phyloP scores from a whole-genome alignment of 2,797 vertebrate genomes.

The Sebastes matsubarae region DNA sequence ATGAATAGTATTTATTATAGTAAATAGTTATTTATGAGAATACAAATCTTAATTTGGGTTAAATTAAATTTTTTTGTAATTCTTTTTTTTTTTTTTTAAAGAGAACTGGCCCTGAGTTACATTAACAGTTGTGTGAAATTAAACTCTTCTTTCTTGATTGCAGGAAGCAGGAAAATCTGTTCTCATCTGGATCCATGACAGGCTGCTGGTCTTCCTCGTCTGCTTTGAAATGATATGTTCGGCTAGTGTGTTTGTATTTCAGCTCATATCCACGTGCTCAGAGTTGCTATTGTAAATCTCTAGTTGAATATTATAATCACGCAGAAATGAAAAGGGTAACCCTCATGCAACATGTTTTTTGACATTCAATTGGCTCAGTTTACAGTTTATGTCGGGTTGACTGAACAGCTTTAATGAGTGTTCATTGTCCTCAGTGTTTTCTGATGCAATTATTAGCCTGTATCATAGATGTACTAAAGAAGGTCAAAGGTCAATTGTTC shows the following conservation, averaged over 20 bases:
- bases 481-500: background rate
- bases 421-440: background rate
- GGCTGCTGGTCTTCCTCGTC: conserved; percentile 7
- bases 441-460: background rate
- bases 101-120: background rate
- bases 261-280: background rate
- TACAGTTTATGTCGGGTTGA: background rate
- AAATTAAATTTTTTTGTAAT: too few relatives aligned
- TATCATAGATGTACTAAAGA: background rate
- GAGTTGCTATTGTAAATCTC: background rate
- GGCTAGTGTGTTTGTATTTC: background rate
- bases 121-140: background rate
- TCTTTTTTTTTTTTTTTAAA: too few relatives aligned
- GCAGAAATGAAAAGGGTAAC: conserved; percentile 3
- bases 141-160: background rate
- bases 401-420: background rate
- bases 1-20: too few relatives aligned
- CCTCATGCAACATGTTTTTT: background rate
- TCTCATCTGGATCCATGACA: conserved; percentile 13
- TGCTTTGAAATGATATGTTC: background rate
- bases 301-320: background rate
- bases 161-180: background rate
- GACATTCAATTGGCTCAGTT: background rate
- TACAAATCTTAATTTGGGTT: too few relatives aligned
- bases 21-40: too few relatives aligned